Base-by-base conservation (phyloP, 64 coral and sea anemone species). In the Actinia equina region DNA sequence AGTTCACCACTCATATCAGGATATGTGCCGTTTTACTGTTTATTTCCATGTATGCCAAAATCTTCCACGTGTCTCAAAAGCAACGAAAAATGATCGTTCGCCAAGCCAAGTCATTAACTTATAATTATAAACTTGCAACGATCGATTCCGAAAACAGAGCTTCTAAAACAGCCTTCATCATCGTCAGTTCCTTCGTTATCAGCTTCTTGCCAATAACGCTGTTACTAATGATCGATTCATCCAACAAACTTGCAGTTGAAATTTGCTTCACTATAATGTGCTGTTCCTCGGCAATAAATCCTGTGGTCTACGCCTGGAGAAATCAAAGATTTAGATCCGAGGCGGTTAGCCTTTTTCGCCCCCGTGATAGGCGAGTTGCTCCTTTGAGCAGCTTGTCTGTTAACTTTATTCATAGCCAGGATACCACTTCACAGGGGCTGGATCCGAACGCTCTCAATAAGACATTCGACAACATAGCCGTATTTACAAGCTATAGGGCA, bases 191-290 rank as follows among this genome's bases (percentile, higher is more conserved):
- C 7, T 85, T 85, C 16, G 83, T 85, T 25, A 42, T 85, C 43
- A 60, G 53, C 17, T 85, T 61, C 83, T 30, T 85, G 27, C 83
- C 83, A 0, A 85, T 85, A 18, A 85, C 83, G 5, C 17, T 85
- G 25, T 58, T 85, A 17, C 18, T 85, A 45, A 85, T 85, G 83
- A 63, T 63, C 4, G 59, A 43, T 41, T 37, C 57, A 13, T 43
- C 83, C 11, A 61, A 53, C 59, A 85, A 85, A 85, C 25, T 85
- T n/a, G 83, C 83, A 18, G 83, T 85, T 20, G 83, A 85, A 26
- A n/a, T 27, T 23, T 85, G 53, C 8, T 85, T 85, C 26, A 60
- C 83, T 3, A 27, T 85, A 6, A 85, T 85, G 83, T 61, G n/a
- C 55, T 85, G 83, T 42, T 58, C 83, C 5, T 85, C 83, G 15